A percentile compares a stretch with the other conserved stretches of the same genome.
phyloP scores from a whole-genome alignment of 1,140 invertebrate genomes.

The Philotrypesis tridentata region DNA sequence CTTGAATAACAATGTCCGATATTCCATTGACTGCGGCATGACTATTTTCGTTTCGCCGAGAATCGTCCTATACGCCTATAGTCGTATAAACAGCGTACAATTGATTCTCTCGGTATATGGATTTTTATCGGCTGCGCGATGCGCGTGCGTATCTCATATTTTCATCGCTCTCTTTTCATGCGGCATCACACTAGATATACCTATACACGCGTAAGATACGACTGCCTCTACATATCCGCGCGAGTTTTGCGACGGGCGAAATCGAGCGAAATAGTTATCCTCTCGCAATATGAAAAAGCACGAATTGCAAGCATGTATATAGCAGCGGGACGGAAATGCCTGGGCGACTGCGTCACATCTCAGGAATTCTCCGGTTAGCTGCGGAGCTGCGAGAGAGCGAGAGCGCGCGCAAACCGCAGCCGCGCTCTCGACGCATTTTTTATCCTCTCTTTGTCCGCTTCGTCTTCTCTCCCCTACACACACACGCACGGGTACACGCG shows the following conservation, averaged over 20 bases:
- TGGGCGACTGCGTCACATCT: conserved; percentile 67
- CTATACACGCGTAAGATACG: no score
- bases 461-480: conserved; percentile 48
- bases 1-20: background rate
- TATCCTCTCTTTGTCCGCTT: conserved; percentile 48
- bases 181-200: no score
- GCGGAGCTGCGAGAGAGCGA: conserved; percentile 40
- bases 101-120: background rate
- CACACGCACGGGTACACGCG: no score
- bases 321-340: conserved; percentile 67
- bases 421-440: conserved; percentile 46
- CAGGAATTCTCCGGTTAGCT: conserved; percentile 66
- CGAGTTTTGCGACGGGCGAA: no score
- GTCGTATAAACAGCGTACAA: no score
- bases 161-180: no score
- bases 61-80: no score
- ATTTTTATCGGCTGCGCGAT: no score
- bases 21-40: background rate
- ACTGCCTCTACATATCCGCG: no score
- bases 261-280: no score
- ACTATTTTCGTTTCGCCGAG: background rate
- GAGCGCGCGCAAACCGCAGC: conserved; percentile 39
- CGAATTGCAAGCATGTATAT: conserved; percentile 4
- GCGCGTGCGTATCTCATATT: no score
- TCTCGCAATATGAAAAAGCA: background rate